Evolutionary conservation across 2,797 vertebrate genomes (phyloP), one percentile per base, ranked within the genome.

Genomic region (Neosilurus hyrtlii): DNA sequence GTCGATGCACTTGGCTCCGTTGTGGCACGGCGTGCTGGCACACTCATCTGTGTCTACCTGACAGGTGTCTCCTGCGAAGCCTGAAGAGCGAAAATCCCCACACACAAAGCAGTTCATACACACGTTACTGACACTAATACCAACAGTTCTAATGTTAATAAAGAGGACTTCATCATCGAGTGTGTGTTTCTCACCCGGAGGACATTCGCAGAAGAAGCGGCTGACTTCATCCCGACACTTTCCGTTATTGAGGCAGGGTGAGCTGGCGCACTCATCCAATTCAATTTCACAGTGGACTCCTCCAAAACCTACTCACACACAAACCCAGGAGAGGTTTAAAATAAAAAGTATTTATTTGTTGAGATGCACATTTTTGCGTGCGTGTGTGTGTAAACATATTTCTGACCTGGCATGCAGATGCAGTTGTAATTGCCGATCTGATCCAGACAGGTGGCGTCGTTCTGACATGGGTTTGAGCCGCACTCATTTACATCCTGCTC

Each of bases 401-500:
- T 49, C 57, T 83, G 86, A 96, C 95, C 95, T 92, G 94, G 95
- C 97, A 98, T 98, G 91, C 97, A 98, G 87, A 98, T 96, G 87
- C 97, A 98, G 0, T 93, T 96, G 93, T 98, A 98, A 37, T 94
- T 96, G 43, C 97, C 97, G 0, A 98, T 98, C 89, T 98, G 96
- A 90, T 99, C 97, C 91, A 98, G 92, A 83, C 97, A 98, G 78
- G 97, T 99, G 90, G 97, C 97, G 9, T 99, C 97, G 0, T 99
- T 99, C 82, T 95, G 95, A 87, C 97, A 99, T 0, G 97, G 97
- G 87, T 91, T 96, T 0, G 97, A 97, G 15, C 95, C 94, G n/a
- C 97, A 99, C 84, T 99, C 97, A 0, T 97, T 98, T 87, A 99
- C 93, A 83, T 99, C 97, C 91, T 96, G 95, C 86, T 99, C 97